phyloP scores from a whole-genome alignment of 1,140 invertebrate genomes.

The Caenorhabditis latens region DNA sequence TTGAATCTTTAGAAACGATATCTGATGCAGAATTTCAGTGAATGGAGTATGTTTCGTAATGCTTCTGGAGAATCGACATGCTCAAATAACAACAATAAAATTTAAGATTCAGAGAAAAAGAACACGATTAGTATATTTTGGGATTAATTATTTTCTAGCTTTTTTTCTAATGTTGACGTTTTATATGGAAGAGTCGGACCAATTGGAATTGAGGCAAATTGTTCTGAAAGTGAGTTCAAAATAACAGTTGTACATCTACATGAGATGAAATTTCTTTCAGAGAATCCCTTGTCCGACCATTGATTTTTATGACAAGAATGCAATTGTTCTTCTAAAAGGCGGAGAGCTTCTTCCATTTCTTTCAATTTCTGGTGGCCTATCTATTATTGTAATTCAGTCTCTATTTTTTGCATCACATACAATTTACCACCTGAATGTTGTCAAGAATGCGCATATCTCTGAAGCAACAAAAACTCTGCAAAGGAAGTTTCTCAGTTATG shows the following conservation, averaged over 20 bases:
- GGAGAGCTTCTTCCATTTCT: slow-evolving; percentile 2
- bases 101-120: not conserved
- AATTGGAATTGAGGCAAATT: not conserved
- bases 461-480: slow-evolving; percentile 11
- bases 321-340: not conserved
- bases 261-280: not conserved
- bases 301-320: not conserved
- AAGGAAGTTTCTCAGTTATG: slow-evolving; percentile 10
- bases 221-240: not conserved
- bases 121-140: not conserved
- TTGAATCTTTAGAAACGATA: too few species aligned
- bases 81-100: not conserved
- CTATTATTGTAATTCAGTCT: too few species aligned
- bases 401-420: not conserved
- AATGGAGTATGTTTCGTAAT: not conserved
- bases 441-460: not conserved
- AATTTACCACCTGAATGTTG: not conserved
- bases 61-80: slow-evolving; percentile 13
- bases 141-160: not conserved
- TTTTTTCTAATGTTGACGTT: not conserved
- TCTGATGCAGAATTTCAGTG: not conserved
- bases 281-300: slow-evolving; percentile 3
- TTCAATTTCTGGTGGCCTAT: not conserved
- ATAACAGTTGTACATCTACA: not conserved
- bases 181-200: not conserved